These are phyloP conservation scores for Chionomys nivalis DNA, from an alignment of 2,113 vertebrate genomes.

Conservation along the genomic window DNA sequence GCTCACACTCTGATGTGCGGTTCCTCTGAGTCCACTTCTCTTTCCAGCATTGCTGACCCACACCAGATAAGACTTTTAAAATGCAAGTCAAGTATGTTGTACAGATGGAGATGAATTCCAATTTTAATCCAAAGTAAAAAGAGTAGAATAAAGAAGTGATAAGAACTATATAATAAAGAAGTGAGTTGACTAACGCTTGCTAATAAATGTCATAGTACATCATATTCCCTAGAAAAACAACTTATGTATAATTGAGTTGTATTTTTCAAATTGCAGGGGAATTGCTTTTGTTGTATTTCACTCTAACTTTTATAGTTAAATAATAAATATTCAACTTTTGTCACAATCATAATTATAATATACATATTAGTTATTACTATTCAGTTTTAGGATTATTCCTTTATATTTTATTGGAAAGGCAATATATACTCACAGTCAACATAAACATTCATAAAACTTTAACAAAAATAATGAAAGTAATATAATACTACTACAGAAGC, in stretches of 20 bases:
- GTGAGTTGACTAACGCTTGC: background rate
- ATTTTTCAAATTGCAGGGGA: background rate
- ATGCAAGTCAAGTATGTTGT: background rate
- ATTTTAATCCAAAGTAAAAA: background rate
- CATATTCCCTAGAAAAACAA: background rate
- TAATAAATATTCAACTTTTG: background rate
- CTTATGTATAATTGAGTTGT: background rate
- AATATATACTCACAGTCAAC: background rate
- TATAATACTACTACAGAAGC: background rate
- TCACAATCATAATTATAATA: background rate
- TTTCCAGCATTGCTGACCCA: background rate
- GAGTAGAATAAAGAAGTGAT: background rate
- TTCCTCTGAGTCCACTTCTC: background rate
- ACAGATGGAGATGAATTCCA: background rate
- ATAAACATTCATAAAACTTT: background rate
- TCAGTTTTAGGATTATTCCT: background rate
- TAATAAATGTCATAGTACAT: background rate
- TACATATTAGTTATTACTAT: background rate
- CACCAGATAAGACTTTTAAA: background rate
- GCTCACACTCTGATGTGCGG: background rate
- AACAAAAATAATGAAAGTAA: background rate
- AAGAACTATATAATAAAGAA: background rate
- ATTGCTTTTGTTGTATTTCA: background rate
- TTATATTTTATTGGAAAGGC: background rate
- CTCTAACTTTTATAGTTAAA: background rate